Evolutionary conservation across 2,113 vertebrate species (phyloP).

Genomic region (Ailurus styani): DNA sequence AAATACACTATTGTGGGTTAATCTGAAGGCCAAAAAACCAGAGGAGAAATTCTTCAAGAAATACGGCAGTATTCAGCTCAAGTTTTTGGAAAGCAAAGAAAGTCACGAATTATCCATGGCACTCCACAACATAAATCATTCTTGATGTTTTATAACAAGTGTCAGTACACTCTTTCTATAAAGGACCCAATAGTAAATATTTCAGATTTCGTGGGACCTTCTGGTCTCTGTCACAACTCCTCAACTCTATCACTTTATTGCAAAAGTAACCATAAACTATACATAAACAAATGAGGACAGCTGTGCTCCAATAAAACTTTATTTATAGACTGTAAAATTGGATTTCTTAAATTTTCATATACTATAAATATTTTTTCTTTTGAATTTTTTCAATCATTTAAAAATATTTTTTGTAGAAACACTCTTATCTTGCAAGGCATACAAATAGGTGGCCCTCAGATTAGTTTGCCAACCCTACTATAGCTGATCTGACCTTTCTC

Average conservation of each 20-base stretch:
- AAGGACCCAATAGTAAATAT: neutral
- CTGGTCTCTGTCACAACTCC: neutral
- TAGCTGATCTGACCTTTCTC: neutral
- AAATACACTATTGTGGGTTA: neutral
- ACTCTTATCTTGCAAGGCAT: neutral
- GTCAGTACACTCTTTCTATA: neutral
- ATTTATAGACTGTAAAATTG: neutral
- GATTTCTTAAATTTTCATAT: neutral
- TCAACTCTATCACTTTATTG: neutral
- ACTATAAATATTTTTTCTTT: neutral
- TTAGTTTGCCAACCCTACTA: neutral
- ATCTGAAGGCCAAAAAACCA: neutral
- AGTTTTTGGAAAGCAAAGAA: neutral
- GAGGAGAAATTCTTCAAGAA: conserved; percentile 9
- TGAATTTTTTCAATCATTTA: neutral
- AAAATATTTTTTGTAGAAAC: neutral
- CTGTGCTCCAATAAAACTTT: conserved; percentile 4
- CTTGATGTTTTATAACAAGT: neutral
- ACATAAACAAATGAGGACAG: neutral
- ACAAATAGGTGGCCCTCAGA: neutral
- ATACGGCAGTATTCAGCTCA: neutral
- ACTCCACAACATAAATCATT: conserved; percentile 31
- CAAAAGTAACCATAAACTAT: neutral
- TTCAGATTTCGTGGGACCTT: neutral
- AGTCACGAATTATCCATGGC: neutral